Evolutionary conservation across 2,113 vertebrate species (phyloP).

Genomic region (Myiagra hebetior): DNA sequence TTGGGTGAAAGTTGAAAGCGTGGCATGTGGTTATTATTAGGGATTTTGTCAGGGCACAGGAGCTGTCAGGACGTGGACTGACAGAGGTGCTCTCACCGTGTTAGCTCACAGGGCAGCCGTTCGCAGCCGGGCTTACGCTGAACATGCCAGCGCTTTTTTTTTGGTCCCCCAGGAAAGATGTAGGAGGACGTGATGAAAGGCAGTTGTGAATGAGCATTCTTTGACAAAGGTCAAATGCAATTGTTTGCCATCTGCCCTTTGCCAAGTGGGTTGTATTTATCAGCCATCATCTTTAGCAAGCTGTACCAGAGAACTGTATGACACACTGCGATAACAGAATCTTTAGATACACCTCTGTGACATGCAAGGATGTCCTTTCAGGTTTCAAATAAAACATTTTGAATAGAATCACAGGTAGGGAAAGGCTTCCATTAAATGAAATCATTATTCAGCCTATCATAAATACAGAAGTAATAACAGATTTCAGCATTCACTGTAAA

Average conservation of each 20-base stretch:
- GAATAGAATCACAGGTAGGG: background rate
- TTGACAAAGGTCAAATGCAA: conserved; percentile 60
- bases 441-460: background rate
- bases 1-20: background rate
- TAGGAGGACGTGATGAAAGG: conserved; percentile 27
- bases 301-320: conserved; percentile 11
- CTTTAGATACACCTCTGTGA: background rate
- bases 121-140: background rate
- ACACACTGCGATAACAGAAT: background rate
- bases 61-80: background rate
- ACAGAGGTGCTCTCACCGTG: background rate
- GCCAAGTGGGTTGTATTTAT: conserved; percentile 34
- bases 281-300: conserved; percentile 38
- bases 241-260: conserved; percentile 63
- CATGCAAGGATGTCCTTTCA: background rate
- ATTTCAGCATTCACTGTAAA: background rate
- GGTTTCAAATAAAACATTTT: background rate
- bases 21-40: background rate
- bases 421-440: background rate
- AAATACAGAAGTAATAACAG: background rate
- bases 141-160: background rate
- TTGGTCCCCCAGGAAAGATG: conserved; percentile 28
- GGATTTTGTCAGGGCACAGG: background rate
- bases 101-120: background rate
- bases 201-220: conserved; percentile 41